Base-by-base conservation (phyloP, 2,888 invertebrate species). In the Sepioteuthis lessoniana region DNA sequence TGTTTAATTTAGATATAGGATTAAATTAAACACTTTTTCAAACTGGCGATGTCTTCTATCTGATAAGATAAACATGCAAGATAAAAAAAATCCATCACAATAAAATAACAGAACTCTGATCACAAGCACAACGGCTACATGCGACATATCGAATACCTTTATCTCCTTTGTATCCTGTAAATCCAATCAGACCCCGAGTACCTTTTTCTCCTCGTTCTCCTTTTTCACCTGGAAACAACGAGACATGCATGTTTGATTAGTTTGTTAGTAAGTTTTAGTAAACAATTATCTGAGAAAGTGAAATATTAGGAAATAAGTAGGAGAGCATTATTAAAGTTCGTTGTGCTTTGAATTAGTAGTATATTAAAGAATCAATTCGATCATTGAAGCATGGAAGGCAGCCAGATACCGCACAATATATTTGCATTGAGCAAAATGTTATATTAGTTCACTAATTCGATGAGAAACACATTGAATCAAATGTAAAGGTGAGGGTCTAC, bases 141-240 rank as follows among this genome's bases (percentile, higher is more conserved):
- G 42, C 16, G 0, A 46, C 19, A 19, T 21, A 2, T 21, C 25
- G 31, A 37, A 21, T 93, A 93, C 93, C 93, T 93, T 50, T 35
- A 93, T 37, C 55, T 47, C 93, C 93, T 93, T 93, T 93, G 38
- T 93, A 93, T 7, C 93, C 93, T 8, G 93, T 93, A 38, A 93
- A 93, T 38, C 93, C 93, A 93, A 93, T 93, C 31, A 93, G 38
- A 38, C 93, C 93, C 25, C 93, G 47, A 16, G 93, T 93, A 3
- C 93, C 93, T 16, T 93, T 93, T 47, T 60, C 93, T 8, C 93
- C 93, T 16, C 38, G 37, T 47, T 93, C 55, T 55, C 93, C 93
- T 55, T 93, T 93, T 38, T 93, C 35, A 93, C 93, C 93, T 93
- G 93, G 28, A 55, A 93, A 31, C n/a, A 92, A n/a, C 10, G 19